Conservation (phyloP, 2,113 vertebrate species). For the Maccullochella peelii region DNA sequence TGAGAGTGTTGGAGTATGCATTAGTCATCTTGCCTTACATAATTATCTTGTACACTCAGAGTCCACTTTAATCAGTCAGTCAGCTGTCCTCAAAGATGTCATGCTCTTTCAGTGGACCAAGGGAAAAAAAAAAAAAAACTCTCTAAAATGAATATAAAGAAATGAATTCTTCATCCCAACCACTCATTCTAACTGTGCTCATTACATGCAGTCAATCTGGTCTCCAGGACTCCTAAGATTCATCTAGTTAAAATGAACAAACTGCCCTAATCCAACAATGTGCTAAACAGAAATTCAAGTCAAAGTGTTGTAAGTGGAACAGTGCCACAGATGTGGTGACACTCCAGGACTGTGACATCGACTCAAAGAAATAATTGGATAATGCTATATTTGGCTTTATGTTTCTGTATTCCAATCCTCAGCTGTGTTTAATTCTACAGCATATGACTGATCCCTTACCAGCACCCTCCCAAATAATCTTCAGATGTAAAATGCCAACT, state of each 20-base stretch:
- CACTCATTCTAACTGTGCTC: slow-evolving; percentile 1
- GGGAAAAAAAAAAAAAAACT: background rate
- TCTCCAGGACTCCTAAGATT: slow-evolving; percentile 4
- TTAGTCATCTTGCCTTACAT: slow-evolving; percentile 25
- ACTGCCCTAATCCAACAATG: background rate
- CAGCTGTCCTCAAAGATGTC: slow-evolving; percentile 14
- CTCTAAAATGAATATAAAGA: background rate
- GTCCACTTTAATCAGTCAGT: slow-evolving; percentile 43
- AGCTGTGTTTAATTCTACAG: slow-evolving; percentile 35
- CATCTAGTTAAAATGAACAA: slow-evolving; percentile 32
- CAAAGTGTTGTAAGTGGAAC: slow-evolving; percentile 28
- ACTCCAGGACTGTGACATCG: slow-evolving; percentile 1
- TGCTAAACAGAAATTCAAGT: slow-evolving; percentile 29
- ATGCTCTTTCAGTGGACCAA: background rate
- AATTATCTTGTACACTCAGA: slow-evolving; percentile 17
- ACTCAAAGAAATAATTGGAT: slow-evolving; percentile 60
- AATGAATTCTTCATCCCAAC: background rate
- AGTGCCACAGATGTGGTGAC: slow-evolving; percentile 32
- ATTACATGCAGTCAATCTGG: slow-evolving; percentile 8
- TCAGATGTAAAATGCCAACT: slow-evolving; percentile 29
- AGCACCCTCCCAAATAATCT: slow-evolving; percentile 30
- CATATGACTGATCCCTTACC: slow-evolving; percentile 17
- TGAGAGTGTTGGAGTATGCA: background rate
- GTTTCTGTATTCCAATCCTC: slow-evolving; percentile 25
- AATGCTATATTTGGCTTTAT: slow-evolving; percentile 54